Evolutionary conservation across 2,797 vertebrate genomes (phyloP).

Genomic region (Pristis pectinata): DNA sequence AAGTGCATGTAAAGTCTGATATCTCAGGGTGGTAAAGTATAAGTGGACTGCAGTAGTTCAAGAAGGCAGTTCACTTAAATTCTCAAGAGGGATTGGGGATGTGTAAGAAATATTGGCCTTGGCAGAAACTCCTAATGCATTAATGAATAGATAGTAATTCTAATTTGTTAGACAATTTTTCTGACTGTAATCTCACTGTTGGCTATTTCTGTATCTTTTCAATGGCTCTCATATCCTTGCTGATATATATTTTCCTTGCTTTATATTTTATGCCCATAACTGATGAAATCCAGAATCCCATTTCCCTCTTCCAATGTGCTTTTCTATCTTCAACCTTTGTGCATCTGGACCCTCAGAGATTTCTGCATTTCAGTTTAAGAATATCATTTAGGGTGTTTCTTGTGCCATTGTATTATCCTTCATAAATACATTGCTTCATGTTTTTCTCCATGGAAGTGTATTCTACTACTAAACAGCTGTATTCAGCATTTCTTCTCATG

Average conservation of each 20-base stretch:
- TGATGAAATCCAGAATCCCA: too few species aligned
- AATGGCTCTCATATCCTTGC: background rate
- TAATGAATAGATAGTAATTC: too few species aligned
- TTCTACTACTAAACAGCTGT: background rate
- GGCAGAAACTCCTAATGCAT: too few species aligned
- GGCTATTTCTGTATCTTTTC: too few species aligned
- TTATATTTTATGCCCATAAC: background rate
- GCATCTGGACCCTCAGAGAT: background rate
- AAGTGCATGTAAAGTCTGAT: too few species aligned
- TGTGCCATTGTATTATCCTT: background rate
- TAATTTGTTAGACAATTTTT: too few species aligned
- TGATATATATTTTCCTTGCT: background rate
- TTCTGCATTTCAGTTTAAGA: background rate
- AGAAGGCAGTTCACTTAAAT: too few species aligned
- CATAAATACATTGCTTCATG: background rate
- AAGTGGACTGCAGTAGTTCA: too few species aligned
- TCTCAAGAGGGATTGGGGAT: too few species aligned
- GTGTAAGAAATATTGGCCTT: too few species aligned
- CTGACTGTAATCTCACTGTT: too few species aligned
- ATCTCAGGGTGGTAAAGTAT: too few species aligned
- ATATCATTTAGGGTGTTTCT: background rate
- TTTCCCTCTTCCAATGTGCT: background rate
- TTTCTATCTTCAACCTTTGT: background rate
- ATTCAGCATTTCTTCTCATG: background rate
- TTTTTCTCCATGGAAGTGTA: background rate